phyloP scores from a whole-genome alignment of 2,888 invertebrate species.

The Microctonus hyperodae region DNA sequence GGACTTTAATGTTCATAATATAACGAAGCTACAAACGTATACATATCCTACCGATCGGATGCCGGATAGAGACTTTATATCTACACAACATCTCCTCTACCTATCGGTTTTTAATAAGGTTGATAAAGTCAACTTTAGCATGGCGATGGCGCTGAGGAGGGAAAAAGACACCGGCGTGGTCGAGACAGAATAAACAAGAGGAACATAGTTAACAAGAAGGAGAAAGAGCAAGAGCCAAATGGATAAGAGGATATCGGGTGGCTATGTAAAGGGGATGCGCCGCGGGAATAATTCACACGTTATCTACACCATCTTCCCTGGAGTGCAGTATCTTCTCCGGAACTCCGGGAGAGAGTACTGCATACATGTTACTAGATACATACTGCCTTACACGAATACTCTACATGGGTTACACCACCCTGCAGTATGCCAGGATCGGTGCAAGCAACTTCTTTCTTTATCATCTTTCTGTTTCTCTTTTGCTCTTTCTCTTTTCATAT shows the following conservation, averaged over 20 bases:
- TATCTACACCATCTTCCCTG: slow-evolving; percentile 60
- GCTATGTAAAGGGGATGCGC: slow-evolving; percentile 49
- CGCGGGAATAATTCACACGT: slow-evolving; percentile 60
- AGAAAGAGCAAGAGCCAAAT: slow-evolving; percentile 4
- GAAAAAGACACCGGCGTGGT: slow-evolving; percentile 12
- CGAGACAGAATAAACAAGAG: slow-evolving; percentile 3
- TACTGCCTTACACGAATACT: slow-evolving; percentile 42
- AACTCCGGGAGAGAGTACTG: slow-evolving; percentile 40
- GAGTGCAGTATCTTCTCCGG: slow-evolving; percentile 55
- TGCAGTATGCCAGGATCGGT: slow-evolving; percentile 41
- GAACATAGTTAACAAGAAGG: slow-evolving; percentile 13
- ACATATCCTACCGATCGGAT: slow-evolving; percentile 36
- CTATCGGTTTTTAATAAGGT: slow-evolving; percentile 61
- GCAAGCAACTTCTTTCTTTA: too few relatives aligned
- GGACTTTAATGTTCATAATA: not conserved
- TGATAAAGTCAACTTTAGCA: slow-evolving; percentile 58
- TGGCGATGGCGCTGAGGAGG: slow-evolving; percentile 30
- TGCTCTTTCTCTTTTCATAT: too few relatives aligned
- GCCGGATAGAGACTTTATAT: slow-evolving; percentile 50
- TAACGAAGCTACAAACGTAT: not conserved
- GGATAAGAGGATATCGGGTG: not conserved
- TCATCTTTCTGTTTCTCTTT: too few relatives aligned
- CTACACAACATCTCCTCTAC: slow-evolving; percentile 54
- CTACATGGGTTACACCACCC: slow-evolving; percentile 42
- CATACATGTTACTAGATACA: slow-evolving; percentile 40